Evolutionary conservation across 2,888 invertebrate species (phyloP), one percentile per base, ranked within the genome.

Genomic region (Drosophila meridiana): DNA sequence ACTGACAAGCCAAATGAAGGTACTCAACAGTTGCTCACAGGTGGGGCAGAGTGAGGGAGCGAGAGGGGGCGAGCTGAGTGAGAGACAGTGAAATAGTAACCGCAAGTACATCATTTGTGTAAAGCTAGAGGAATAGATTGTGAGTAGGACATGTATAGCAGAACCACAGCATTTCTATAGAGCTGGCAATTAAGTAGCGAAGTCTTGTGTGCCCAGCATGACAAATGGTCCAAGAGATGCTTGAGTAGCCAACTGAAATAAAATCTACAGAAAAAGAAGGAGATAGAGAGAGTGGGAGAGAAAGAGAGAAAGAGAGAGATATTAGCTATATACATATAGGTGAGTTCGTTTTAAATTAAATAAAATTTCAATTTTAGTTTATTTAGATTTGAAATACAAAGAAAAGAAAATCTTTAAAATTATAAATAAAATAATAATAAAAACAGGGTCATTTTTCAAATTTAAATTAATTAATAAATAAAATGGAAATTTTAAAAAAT

Each of bases 1-100:
- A 59, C 87, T 89, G 85, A 89, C 85, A 90, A 80, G 68, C 81
- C 78, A 86, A 89, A 86, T 85, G 88, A 74, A 78, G 90, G 90
- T 70, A 75, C 75, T 78, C 68, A 65, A 60, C 57, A 66, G 59
- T 66, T 50, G 57, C 28, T 45, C 66, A 66, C 26, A 69, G 56
- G 47, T 63, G 42, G 26, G 30, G 36, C 42, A 42, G n/a, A 50
- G 13, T 6, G 20, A 13, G 43, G 28, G 11, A 43, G 4, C 32
- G 9, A 32, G 5, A 11, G 9, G 14, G 2, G 42, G 2, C 8
- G 11, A 38, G 20, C 26, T 30, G 13, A 30, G 8, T 4, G 50
- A 36, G 20, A 20, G 36, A 30, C 30, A 38, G 14, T 32, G 53
- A 26, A 38, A 32, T n/a, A 38, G 26, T 34, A 43, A 28, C 57